phyloP scores from a whole-genome alignment of 23 tunicate genomes.

The Halocynthia aurantium region DNA sequence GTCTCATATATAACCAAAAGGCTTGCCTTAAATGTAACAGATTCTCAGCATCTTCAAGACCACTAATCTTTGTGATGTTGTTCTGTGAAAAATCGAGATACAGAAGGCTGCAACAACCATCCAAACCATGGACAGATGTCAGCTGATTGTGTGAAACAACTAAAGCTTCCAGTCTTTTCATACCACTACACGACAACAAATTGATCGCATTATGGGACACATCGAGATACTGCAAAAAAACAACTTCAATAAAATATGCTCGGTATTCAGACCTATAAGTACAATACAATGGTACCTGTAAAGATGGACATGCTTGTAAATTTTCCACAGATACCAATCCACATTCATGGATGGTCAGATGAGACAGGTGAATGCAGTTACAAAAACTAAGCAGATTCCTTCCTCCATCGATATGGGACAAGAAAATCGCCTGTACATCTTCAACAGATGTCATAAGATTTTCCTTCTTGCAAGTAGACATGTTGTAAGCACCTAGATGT shows the following conservation, averaged over 20 bases:
- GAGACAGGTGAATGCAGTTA: conserved; percentile 48
- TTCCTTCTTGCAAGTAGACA: too few species aligned
- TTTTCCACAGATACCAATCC: conserved; percentile 63
- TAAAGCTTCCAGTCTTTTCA: conserved; percentile 53
- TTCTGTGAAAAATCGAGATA: conserved; percentile 51
- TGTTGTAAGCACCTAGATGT: too few species aligned
- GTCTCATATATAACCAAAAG: not conserved
- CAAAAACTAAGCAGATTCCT: conserved; percentile 30
- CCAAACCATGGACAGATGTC: conserved; percentile 62
- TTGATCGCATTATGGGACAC: conserved; percentile 52
- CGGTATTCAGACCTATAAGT: not conserved
- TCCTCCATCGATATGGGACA: conserved; percentile 16
- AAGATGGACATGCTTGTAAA: conserved; percentile 50
- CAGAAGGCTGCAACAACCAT: conserved; percentile 45
- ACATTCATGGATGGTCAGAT: conserved; percentile 46
- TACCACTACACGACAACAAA: conserved; percentile 57
- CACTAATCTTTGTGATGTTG: conserved; percentile 55
- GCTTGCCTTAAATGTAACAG: conserved; percentile 42
- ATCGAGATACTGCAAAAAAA: conserved; percentile 50
- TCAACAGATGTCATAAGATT: too few species aligned
- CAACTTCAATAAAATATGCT: not conserved
- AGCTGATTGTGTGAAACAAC: conserved; percentile 49
- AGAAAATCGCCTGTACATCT: not conserved
- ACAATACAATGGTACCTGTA: conserved; percentile 35
- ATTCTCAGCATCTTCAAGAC: conserved; percentile 40